Conservation (phyloP, 2,888 invertebrate species). For the Panorpa germanica region DNA sequence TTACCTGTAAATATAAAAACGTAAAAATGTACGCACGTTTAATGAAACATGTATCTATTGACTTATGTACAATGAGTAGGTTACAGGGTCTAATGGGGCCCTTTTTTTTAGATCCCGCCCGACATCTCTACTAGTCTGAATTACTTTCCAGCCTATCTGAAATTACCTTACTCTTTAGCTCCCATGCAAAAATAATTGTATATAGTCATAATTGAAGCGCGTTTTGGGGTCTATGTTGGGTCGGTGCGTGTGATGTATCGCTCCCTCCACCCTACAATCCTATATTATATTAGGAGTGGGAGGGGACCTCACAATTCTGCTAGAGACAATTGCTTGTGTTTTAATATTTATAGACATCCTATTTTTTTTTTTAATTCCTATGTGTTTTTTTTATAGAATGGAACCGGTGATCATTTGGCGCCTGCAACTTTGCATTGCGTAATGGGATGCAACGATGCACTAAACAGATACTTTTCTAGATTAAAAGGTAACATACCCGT, state of each 20-base stretch:
- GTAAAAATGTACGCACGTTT: too few relatives aligned
- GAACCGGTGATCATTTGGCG: slow-evolving; percentile 43
- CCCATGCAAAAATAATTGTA: slow-evolving; percentile 4
- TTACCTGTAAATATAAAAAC: too few relatives aligned
- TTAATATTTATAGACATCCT: slow-evolving; percentile 9
- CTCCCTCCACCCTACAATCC: too few relatives aligned
- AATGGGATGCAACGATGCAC: slow-evolving; percentile 65
- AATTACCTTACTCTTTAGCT: not conserved
- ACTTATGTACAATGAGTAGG: too few relatives aligned
- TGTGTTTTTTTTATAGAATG: slow-evolving; percentile 34
- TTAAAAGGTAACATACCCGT: slow-evolving; percentile 34
- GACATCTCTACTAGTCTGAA: too few relatives aligned
- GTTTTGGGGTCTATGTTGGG: not conserved
- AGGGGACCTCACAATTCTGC: too few relatives aligned
- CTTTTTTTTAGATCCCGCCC: too few relatives aligned
- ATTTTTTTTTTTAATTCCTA: slow-evolving; percentile 9
- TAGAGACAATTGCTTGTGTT: slow-evolving; percentile 8
- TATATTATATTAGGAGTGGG: too few relatives aligned
- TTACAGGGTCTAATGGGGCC: too few relatives aligned
- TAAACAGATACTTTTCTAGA: slow-evolving; percentile 53
- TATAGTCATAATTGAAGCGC: not conserved
- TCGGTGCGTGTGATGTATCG: too few relatives aligned
- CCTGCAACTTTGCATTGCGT: slow-evolving; percentile 58
- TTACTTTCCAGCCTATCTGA: too few relatives aligned
- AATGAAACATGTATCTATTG: too few relatives aligned